phyloP scores from a whole-genome alignment of 2,797 vertebrate species.

The Columba guinea region DNA sequence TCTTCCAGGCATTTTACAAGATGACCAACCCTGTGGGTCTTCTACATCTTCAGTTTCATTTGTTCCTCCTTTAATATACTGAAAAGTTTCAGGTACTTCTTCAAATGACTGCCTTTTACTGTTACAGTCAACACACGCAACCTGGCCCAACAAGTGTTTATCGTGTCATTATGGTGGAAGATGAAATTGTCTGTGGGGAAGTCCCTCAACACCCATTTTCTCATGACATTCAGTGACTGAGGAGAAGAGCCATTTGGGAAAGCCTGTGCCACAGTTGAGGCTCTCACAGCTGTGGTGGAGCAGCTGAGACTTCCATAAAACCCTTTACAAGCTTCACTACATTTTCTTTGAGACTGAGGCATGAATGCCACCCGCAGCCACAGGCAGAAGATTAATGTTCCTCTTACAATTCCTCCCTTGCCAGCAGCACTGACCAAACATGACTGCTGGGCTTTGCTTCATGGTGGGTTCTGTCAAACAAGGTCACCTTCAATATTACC shows the following conservation, averaged over 20 bases:
- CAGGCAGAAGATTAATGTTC: neutral
- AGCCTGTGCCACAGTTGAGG: neutral
- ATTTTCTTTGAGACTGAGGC: neutral
- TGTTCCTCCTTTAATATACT: neutral
- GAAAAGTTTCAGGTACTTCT: neutral
- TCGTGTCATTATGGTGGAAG: neutral
- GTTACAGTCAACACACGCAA: neutral
- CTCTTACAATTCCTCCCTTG: neutral
- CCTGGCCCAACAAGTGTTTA: neutral
- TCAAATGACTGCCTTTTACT: neutral
- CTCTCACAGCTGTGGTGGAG: neutral
- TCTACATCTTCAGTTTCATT: neutral
- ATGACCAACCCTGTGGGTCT: neutral
- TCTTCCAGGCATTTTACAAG: neutral
- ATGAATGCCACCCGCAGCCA: neutral
- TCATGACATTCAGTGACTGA: neutral
- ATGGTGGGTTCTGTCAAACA: neutral
- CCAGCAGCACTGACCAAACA: neutral
- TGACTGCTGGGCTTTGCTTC: neutral
- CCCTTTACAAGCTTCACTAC: neutral
- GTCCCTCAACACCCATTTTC: neutral
- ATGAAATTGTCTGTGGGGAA: neutral
- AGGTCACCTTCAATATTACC: neutral
- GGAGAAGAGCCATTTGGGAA: neutral
- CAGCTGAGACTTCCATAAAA: neutral